A percentile compares a stretch with the other conserved stretches of the same genome.
phyloP scores from a whole-genome alignment of 2,113 vertebrate genomes.

The Takifugu bimaculatus region DNA sequence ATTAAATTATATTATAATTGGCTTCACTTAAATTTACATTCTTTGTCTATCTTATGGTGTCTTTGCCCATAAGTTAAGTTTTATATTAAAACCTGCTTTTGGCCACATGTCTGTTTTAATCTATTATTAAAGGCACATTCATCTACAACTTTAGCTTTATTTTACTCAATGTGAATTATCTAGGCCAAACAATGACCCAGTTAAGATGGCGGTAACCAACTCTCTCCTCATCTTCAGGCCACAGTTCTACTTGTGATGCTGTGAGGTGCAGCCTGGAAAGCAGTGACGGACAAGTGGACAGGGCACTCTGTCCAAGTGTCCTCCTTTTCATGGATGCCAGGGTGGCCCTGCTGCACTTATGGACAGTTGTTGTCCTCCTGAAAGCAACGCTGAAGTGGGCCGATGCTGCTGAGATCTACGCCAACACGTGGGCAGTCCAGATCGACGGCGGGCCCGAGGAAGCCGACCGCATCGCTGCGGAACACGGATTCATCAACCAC shows the following conservation, averaged over 20 bases:
- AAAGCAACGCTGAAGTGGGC: constrained; percentile 66
- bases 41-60: not conserved
- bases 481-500: constrained; percentile 90
- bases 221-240: constrained; percentile 66
- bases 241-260: constrained; percentile 59
- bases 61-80: not conserved
- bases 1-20: no score
- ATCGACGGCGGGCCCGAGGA: constrained; percentile 78
- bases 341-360: constrained; percentile 71
- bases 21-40: no score
- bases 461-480: constrained; percentile 81
- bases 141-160: constrained; percentile 15
- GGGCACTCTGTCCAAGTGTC: constrained; percentile 46
- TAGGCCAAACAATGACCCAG: constrained; percentile 39
- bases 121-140: constrained; percentile 2
- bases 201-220: constrained; percentile 42
- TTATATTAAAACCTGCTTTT: not conserved
- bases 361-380: constrained; percentile 78
- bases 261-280: constrained; percentile 54
- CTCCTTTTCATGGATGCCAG: constrained; percentile 75
- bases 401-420: constrained; percentile 79
- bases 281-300: constrained; percentile 47
- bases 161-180: constrained; percentile 23
- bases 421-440: constrained; percentile 91
- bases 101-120: not conserved